Conservation (phyloP, 2,797 vertebrate species). For the Gymnodraco acuticeps region DNA sequence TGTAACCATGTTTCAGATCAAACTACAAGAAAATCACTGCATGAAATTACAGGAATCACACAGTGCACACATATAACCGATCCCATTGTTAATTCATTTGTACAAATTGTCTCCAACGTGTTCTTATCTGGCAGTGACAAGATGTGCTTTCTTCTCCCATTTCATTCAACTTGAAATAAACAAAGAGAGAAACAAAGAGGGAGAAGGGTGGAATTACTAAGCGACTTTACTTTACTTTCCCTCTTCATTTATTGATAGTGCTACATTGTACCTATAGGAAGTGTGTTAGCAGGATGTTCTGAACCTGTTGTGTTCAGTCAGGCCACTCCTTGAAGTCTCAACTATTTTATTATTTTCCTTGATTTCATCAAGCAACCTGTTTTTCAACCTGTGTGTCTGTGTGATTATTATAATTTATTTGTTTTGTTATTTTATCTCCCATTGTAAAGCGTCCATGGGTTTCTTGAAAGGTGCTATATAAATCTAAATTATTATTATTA, state of each 20-base stretch:
- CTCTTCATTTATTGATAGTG: background rate
- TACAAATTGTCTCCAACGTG: background rate
- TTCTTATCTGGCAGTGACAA: slow-evolving; percentile 7
- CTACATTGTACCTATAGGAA: background rate
- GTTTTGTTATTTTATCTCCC: no score
- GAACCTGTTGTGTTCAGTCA: background rate
- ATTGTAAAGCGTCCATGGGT: no score
- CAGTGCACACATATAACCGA: background rate
- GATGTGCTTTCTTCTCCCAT: background rate
- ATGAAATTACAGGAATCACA: background rate
- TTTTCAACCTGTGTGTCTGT: no score
- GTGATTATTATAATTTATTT: no score
- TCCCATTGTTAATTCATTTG: background rate
- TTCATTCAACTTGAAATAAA: background rate
- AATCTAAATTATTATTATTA: no score
- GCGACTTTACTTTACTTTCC: background rate
- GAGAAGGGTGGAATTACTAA: background rate
- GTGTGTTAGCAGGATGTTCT: background rate
- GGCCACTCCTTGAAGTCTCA: no score
- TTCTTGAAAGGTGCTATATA: no score
- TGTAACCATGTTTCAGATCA: slow-evolving; percentile 52
- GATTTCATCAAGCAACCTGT: no score
- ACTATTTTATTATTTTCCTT: no score
- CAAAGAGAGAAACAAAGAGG: background rate
- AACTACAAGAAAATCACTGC: slow-evolving; percentile 51